Evolutionary conservation across 2,797 vertebrate genomes (phyloP), one percentile per base, ranked within the genome.

Genomic region (Taeniopygia guttata): DNA sequence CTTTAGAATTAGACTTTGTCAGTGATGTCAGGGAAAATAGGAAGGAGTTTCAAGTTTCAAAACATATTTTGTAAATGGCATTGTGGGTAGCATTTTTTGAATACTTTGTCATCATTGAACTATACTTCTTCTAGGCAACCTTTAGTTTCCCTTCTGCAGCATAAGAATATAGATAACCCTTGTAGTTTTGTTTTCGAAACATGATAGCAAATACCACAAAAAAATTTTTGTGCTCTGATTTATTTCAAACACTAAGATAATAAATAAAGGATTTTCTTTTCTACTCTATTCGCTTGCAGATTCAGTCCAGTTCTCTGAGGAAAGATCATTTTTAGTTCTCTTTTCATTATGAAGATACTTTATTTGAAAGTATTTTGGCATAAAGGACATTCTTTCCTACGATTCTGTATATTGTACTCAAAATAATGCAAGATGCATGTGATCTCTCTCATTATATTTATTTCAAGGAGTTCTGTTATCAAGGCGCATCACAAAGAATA

Each of bases 381-480:
- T 48, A 80, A 79, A 70, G 32, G n/a, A 29, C 49, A 76, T 66
- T 59, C 15, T 84, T 80, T 89, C 52, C 36, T 80, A 14, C 43
- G 32, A 40, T 74, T 70, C 45, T 81, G 4, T 52, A 20, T 48
- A 38, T 75, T 63, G n/a, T 66, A 49, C 63, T 83, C 54, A 27
- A 93, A 86, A 48, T 89, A 70, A 48, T 56, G 29, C n/a, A 84
- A 64, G 51, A 36, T 86, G 13, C 54, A 40, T n/a, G 15, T 76
- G 29, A 38, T 73, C 45, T 90, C 51, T 66, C 10, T 84, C 51
- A 52, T 63, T 56, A 15, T 79, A 36, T 93, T 93, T 96, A 75
- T 96, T 92, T 94, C 38, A 90, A 90, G 55, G 58, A 69, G 21
- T 84, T 85, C 56, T 63, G 21, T 87, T 91, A 87, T 68, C 42